Evolutionary conservation across 2,113 vertebrate species (phyloP).

Genomic region (Gopherus evgoodei): DNA sequence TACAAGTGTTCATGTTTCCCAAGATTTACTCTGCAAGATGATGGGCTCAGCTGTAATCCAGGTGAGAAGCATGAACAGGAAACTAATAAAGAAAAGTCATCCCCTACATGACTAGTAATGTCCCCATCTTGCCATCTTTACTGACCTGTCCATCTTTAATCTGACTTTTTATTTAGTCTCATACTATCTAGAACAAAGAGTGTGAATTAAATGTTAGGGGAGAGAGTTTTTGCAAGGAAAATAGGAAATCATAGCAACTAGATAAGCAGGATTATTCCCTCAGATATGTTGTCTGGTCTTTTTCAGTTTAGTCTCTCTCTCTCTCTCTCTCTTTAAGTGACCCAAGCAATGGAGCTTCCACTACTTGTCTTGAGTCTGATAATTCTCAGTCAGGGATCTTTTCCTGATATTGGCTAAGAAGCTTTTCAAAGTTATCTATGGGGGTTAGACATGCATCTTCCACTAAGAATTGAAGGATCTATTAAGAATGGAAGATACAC

Average conservation of each 20-base stretch:
- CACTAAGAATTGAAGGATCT: neutral
- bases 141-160: neutral
- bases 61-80: slow-evolving; percentile 74
- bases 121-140: neutral
- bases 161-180: neutral
- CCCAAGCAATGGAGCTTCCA: neutral
- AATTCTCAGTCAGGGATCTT: neutral
- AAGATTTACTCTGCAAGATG: slow-evolving; percentile 85
- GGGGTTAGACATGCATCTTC: neutral
- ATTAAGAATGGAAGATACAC: neutral
- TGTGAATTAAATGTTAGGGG: neutral
- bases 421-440: neutral
- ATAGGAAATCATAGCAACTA: neutral
- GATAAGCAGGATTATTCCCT: neutral
- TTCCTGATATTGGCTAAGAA: neutral
- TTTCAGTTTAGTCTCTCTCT: neutral
- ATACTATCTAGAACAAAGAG: neutral
- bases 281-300: neutral
- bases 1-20: slow-evolving; percentile 89
- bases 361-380: neutral
- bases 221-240: neutral
- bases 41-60: slow-evolving; percentile 86
- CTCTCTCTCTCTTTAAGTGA: neutral
- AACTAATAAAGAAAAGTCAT: neutral
- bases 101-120: rapidly evolving